phyloP scores from a whole-genome alignment of 2,888 invertebrate species.

The Oscheius sp. region DNA sequence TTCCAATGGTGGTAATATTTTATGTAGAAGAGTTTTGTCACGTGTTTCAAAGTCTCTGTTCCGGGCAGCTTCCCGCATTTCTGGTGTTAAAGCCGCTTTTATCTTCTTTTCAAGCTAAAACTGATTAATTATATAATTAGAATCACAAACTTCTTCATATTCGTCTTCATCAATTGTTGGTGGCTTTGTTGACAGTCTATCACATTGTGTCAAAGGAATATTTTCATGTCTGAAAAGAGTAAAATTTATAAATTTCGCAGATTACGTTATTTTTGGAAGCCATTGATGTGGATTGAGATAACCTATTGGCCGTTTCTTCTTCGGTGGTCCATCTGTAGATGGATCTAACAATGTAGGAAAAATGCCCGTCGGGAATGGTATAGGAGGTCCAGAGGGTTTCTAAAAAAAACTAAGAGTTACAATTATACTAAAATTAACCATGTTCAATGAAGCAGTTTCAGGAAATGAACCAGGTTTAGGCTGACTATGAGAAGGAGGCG shows the following conservation, averaged over 20 bases:
- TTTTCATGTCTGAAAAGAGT: background rate
- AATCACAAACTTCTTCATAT: background rate
- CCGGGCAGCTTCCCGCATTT: background rate
- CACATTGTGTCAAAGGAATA: background rate
- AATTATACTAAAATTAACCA: too few species aligned
- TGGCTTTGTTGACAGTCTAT: background rate
- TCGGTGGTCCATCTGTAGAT: too few species aligned
- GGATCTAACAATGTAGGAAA: too few species aligned
- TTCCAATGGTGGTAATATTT: background rate
- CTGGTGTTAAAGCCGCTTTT: background rate
- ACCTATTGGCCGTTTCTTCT: too few species aligned
- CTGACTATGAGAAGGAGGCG: too few species aligned
- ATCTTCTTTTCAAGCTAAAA: constrained; percentile 5
- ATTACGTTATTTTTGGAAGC: background rate
- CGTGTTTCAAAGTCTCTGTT: background rate
- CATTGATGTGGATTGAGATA: too few species aligned
- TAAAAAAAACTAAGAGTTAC: too few species aligned
- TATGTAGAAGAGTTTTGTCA: background rate
- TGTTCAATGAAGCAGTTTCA: too few species aligned
- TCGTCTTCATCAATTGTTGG: background rate
- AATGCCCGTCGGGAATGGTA: too few species aligned
- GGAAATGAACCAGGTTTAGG: too few species aligned
- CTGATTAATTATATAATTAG: background rate
- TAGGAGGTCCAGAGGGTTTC: too few species aligned
- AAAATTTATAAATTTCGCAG: too few species aligned